A percentile compares a stretch with the other conserved stretches of the same genome.
phyloP scores from a whole-genome alignment of 2,113 vertebrate genomes.

The Sinocyclocheilus anophthalmus region DNA sequence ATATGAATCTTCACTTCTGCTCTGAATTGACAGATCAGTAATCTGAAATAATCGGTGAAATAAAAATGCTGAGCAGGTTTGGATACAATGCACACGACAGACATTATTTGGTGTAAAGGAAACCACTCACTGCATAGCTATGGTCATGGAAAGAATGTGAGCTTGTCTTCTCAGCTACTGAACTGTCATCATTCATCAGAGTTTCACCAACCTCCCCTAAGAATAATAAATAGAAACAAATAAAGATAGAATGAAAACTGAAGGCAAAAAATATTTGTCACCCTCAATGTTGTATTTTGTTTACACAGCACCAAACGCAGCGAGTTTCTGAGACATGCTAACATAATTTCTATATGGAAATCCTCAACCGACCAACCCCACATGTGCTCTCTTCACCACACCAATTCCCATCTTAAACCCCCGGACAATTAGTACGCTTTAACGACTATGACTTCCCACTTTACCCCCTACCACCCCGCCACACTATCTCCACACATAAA shows the following conservation, averaged over 20 bases:
- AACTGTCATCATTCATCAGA: background rate
- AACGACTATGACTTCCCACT: too few relatives aligned
- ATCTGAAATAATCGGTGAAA: slow-evolving; percentile 44
- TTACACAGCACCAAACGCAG: too few relatives aligned
- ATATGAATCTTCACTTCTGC: background rate
- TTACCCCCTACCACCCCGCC: too few relatives aligned
- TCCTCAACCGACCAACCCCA: too few relatives aligned
- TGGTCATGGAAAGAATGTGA: background rate
- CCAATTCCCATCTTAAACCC: too few relatives aligned
- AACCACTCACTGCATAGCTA: slow-evolving; percentile 8
- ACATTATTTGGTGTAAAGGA: background rate
- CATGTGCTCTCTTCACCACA: too few relatives aligned
- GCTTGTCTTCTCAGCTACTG: background rate
- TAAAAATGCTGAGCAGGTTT: background rate
- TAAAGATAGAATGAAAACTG: background rate
- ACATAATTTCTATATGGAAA: too few relatives aligned
- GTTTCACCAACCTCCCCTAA: slow-evolving; percentile 45
- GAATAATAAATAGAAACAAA: slow-evolving; percentile 39
- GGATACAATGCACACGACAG: background rate
- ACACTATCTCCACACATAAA: too few relatives aligned
- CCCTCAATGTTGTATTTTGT: background rate
- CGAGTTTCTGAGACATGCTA: too few relatives aligned
- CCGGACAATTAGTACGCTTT: too few relatives aligned
- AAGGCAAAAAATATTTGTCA: background rate
- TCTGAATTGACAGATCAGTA: background rate